These are phyloP conservation scores for Tipula vernalis DNA, from an alignment of 2,888 invertebrate genomes.

Conservation along the genomic window DNA sequence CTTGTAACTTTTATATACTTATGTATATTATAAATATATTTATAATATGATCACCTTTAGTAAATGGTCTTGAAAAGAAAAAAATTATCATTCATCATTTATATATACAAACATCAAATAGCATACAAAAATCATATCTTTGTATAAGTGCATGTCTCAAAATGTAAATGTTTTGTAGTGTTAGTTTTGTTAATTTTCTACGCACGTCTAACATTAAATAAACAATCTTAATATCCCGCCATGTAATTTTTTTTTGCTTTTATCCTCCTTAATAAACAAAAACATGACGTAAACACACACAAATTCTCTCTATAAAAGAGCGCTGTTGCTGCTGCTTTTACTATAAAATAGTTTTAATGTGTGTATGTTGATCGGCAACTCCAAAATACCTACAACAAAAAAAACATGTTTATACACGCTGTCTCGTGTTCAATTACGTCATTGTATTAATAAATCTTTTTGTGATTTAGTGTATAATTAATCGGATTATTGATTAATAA, in stretches of 20 bases:
- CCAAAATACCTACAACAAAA: neutral
- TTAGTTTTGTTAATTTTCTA: neutral
- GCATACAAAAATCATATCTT: neutral
- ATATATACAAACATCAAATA: neutral
- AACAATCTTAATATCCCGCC: neutral
- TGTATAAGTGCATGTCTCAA: neutral
- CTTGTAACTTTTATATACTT: neutral
- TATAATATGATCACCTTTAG: neutral
- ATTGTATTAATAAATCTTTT: neutral
- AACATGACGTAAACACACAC: neutral
- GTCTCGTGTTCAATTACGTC: neutral
- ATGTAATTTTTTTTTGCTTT: neutral
- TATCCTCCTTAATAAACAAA: neutral
- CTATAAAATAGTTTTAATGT: neutral
- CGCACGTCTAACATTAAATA: neutral
- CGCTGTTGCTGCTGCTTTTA: neutral
- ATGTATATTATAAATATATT: neutral
- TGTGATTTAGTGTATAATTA: neutral
- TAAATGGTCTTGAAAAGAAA: neutral
- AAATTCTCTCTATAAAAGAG: neutral
- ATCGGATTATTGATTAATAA: neutral
- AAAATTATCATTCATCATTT: neutral
- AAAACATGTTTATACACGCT: neutral
- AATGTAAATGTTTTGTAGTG: neutral
- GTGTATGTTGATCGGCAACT: neutral